A percentile compares a stretch with the other conserved stretches of the same genome.
These are phyloP conservation scores for Scaptodrosophila latifasciaeformis DNA, from an alignment of 2,888 invertebrate genomes.

Conservation along the genomic window DNA sequence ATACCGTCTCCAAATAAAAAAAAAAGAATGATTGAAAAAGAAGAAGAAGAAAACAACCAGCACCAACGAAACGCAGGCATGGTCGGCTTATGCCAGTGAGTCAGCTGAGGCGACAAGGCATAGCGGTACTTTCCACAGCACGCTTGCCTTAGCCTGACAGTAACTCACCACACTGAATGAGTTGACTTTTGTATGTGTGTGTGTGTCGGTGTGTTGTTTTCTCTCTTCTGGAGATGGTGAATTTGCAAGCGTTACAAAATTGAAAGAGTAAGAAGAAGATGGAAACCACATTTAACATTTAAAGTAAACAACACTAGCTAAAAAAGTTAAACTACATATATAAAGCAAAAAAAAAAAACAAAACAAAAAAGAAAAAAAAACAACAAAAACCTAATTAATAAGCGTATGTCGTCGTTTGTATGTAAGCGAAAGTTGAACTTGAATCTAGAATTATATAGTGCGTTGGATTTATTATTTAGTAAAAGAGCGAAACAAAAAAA, in stretches of 20 bases:
- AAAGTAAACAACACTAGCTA: constrained; percentile 40
- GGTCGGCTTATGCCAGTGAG: no score
- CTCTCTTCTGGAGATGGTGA: background rate
- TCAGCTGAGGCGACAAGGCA: constrained; percentile 32
- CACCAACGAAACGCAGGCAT: background rate
- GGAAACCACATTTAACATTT: constrained; percentile 49
- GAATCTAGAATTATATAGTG: constrained; percentile 69
- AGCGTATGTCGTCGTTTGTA: constrained; percentile 68
- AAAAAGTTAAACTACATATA: constrained; percentile 3
- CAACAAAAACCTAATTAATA: constrained; percentile 66
- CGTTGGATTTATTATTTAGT: constrained; percentile 67
- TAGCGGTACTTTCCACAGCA: constrained; percentile 15
- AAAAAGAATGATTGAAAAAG: constrained; percentile 12
- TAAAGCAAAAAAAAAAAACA: background rate
- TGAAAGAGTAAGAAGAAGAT: constrained; percentile 42
- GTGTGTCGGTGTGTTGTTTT: no score
- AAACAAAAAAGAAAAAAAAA: constrained; percentile 45
- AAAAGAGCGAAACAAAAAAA: constrained; percentile 38
- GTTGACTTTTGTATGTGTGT: no score
- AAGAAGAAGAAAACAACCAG: constrained; percentile 6
- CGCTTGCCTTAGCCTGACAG: constrained; percentile 30
- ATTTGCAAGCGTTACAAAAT: constrained; percentile 56
- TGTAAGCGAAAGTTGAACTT: constrained; percentile 69
- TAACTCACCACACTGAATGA: no score
- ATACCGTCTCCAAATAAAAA: background rate